Percentiles rank a stretch among this genome's conserved stretches.
Evolutionary conservation across 2,797 vertebrate genomes (phyloP).

Genomic region (Oceanodroma leucorhoa): DNA sequence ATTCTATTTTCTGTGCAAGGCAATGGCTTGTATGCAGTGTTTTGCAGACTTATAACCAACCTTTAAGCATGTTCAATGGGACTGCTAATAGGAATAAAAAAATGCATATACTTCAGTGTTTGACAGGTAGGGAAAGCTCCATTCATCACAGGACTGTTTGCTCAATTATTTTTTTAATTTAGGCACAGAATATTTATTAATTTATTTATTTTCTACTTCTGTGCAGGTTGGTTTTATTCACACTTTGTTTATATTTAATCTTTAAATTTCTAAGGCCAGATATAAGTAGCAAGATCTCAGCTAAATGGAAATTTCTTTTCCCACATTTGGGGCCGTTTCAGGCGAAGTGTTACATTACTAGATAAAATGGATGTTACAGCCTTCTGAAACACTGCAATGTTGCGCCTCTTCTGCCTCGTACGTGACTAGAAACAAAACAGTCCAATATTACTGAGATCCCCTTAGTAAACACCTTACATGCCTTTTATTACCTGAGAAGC

Average conservation of each 20-base stretch:
- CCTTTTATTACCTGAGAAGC: neutral
- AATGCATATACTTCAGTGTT: neutral
- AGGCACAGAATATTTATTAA: neutral
- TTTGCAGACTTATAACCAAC: neutral
- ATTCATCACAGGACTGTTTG: neutral
- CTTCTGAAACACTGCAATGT: neutral
- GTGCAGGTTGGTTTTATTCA: neutral
- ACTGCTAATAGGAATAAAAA: neutral
- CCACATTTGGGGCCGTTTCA: neutral
- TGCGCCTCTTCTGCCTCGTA: neutral
- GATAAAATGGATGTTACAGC: neutral
- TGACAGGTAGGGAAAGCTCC: neutral
- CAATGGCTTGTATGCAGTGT: neutral
- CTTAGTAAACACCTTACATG: neutral
- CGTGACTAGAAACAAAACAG: neutral
- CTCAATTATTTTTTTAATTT: neutral
- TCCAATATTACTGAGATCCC: neutral
- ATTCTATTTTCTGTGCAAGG: neutral
- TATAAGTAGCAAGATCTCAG: neutral
- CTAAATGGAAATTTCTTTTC: neutral
- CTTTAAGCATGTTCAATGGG: neutral
- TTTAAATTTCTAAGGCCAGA: neutral
- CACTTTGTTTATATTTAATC: neutral
- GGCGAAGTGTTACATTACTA: neutral
- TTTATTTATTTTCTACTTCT: neutral